Base-by-base conservation (phyloP, 2,888 invertebrate genomes). In the Spilosoma lubricipeda region DNA sequence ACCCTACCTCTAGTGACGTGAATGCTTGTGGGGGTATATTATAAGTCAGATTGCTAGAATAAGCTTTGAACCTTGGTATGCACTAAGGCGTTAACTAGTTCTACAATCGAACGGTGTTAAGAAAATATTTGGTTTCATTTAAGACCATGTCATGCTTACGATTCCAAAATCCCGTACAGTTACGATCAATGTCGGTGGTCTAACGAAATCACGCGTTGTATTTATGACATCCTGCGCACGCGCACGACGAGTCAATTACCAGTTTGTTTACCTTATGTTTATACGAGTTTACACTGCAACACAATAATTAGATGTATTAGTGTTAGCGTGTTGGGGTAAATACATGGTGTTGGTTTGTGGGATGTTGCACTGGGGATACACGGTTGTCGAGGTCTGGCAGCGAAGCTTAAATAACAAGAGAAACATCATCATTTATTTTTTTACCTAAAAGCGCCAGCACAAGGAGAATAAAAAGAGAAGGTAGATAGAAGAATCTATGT, bases 261-360 rank as follows among this genome's bases (percentile, higher is more conserved):
- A 79, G 74, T 75, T 77, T 90, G 90, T 90, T 89, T 90, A 90
- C 86, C 80, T 78, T 75, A 81, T 86, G 86, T 89, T 89, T 87
- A 89, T 84, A 88, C 85, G 81, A 84, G 85, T 80, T 85, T 82
- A 82, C 79, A 82, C 76, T 79, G 82, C 69, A 81, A 82, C 80
- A 82, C 80, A 82, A 86, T 87, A 83, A 90, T 89, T 87, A 87
- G 78, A 77, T 80, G 85, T 85, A 72, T 72, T 68, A 72, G 75
- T 71, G 66, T 67, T 70, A 45, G 65, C 36, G 71, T 72, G 66
- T 73, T 56, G 45, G 45, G 59, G 64, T 72, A 68, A 75, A 72
- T 71, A 42, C 27, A 33, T 52, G 52, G 56, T 45, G 56, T 59
- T 45, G 45, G 48, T 36, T 70, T 30, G 63, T 64, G 48, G 70